Conservation (phyloP, 2,113 vertebrate species). For the Zosterops lateralis region DNA sequence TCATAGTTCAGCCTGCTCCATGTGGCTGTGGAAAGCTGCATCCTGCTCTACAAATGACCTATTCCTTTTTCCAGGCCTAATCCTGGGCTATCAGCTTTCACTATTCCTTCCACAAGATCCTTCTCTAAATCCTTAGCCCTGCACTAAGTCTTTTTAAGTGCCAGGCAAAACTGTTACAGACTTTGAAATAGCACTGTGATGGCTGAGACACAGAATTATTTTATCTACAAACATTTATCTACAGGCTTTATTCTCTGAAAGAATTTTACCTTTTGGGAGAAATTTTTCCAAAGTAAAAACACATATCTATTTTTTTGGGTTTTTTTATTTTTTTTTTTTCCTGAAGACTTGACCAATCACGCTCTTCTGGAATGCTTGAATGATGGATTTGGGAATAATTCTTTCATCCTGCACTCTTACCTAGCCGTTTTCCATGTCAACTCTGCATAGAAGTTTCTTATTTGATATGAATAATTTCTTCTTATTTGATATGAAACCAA, state of each 20-base stretch:
- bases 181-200: neutral
- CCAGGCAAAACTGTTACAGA: neutral
- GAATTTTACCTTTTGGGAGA: neutral
- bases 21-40: neutral
- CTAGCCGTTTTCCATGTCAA: neutral
- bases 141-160: neutral
- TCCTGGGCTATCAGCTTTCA: neutral
- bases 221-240: neutral
- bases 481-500: neutral
- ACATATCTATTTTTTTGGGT: fast-evolving
- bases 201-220: neutral
- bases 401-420: neutral
- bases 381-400: neutral
- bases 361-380: neutral
- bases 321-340: neutral
- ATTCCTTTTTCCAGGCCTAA: neutral
- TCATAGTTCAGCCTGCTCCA: neutral
- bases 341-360: neutral
- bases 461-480: neutral
- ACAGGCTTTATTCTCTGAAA: neutral
- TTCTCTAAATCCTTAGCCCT: neutral
- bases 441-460: neutral
- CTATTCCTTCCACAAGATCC: neutral
- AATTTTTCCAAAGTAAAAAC: neutral
- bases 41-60: neutral